Base-by-base conservation (phyloP, 2,797 vertebrate genomes). In the Scolopax bukidnonensis region DNA sequence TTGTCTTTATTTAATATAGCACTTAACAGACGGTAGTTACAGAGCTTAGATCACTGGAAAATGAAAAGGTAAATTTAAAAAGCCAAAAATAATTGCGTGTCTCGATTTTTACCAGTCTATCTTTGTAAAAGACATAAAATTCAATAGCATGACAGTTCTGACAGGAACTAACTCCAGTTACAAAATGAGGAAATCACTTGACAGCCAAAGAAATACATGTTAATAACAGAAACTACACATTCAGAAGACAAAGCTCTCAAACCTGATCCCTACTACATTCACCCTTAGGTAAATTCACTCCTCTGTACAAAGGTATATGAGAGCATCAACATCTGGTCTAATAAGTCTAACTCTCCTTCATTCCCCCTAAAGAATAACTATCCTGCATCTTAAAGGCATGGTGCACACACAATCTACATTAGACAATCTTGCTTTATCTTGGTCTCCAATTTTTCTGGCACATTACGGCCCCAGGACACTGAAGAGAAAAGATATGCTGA, bases 271-370 rank as follows among this genome's bases (percentile, higher is more conserved):
- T 19, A 4, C 6, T 4, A 61, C 21, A 11, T 41, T 51, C 20
- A 69, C 17, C 4, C 6, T 36, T 14, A 17, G 0, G 0, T 67
- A 67, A 91, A 82, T 20, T 36, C n/a, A 21, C 3, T 92, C 12
- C 18, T 51, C 18, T 69, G 28, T 41, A n/a, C 43, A 47, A 53
- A 25, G 16, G 4, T 54, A 10, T 12, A 33, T 30, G 16, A 76
- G 17, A 75, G 6, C n/a, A 65, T 2, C 32, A 56, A 27, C 47
- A n/a, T 16, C 79, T 65, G 50, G 25, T 21, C 28, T 70, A 60
- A 18, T 4, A 71, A n/a, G 38, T 9, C 75, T 43, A 68, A 24
- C 12, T 27, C 11, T 27, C 23, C n/a, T 40, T 67, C 11, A 1
- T 8, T 83, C 2, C 30, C 13, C 54, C 30, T 4, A 2, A 61